Base-by-base conservation (phyloP, 2,113 vertebrate species). In the Scophthalmus maximus region DNA sequence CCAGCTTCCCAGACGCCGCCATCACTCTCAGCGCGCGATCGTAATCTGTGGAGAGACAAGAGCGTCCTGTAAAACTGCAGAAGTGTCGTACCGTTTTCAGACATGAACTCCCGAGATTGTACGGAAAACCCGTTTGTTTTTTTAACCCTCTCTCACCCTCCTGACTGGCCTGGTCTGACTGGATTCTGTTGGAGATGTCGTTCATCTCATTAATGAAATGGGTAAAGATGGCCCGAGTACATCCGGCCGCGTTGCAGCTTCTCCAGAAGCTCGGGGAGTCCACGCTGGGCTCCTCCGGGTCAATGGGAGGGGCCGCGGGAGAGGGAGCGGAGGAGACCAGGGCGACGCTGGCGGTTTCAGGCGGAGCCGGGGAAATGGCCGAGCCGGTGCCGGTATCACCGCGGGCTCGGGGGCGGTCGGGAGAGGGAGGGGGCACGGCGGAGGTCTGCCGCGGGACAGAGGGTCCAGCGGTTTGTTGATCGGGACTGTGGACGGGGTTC, bases 131-230 rank as follows among this genome's bases (percentile, higher is more conserved):
- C n/a, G n/a, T n/a, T n/a, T n/a, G n/a, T n/a, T n/a, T n/a, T n/a
- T n/a, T n/a, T n/a, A n/a, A n/a, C n/a, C n/a, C n/a, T n/a, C 56
- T 18, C 83, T 91, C 22, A 93, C 94, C 94, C 14, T 92, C 79
- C 38, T 86, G 59, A 42, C 84, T 92, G 71, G 93, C 93, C 63
- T 72, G 46, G 6, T 79, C 62, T 0, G 82, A 60, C 78, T 81
- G 73, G 59, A 94, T 92, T 65, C 81, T 89, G 8, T 52, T 53
- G 63, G 69, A 89, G 38, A 93, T 30, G 2, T 32, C 12, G 4
- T 20, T 89, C 70, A 94, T 85, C 44, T 82, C 76, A 0, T 18
- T 49, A 0, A 84, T 63, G 26, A 94, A 89, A 3, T 79, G 68
- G 0, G 23, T 36, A 67, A 94, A 93, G 62, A 94, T 84, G 57